Conservation (phyloP, 2,888 invertebrate genomes). For the Acronicta psi region DNA sequence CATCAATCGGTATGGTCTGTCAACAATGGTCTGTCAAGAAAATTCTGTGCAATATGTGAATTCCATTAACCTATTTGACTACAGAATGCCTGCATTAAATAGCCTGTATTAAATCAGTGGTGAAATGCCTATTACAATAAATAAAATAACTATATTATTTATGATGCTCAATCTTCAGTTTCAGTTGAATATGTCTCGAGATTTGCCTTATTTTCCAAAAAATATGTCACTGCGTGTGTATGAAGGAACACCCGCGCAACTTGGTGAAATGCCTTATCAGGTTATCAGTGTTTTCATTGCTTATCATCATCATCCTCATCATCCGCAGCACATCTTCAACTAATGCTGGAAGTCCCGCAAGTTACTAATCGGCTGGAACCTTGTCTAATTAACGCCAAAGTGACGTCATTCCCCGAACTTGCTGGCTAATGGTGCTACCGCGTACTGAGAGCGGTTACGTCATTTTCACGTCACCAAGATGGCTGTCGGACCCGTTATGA, state of each 20-base stretch:
- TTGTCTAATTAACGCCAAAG: too few species aligned
- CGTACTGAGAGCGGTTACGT: too few species aligned
- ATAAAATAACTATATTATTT: conserved; percentile 15
- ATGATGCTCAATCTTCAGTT: conserved; percentile 13
- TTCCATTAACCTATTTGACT: not conserved
- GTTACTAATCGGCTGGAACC: too few species aligned
- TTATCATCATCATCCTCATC: too few species aligned
- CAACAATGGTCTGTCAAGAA: not conserved
- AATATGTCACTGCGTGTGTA: conserved; percentile 5
- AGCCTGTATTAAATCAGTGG: not conserved
- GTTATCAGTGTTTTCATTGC: conserved; percentile 50
- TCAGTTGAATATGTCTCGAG: conserved; percentile 1
- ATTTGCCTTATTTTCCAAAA: conserved; percentile 2
- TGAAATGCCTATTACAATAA: conserved; percentile 20
- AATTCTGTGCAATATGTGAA: conserved; percentile 3
- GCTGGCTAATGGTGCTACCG: too few species aligned
- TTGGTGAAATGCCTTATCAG: conserved; percentile 76
- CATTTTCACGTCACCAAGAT: too few species aligned
- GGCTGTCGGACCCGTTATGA: too few species aligned
- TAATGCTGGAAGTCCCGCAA: too few species aligned
- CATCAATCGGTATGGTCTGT: too few species aligned
- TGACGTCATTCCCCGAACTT: too few species aligned
- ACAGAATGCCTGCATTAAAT: not conserved
- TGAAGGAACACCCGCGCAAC: conserved; percentile 62
- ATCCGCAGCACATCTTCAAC: too few species aligned